phyloP scores from a whole-genome alignment of 2,113 vertebrate genomes.

The Actinemys pallida region DNA sequence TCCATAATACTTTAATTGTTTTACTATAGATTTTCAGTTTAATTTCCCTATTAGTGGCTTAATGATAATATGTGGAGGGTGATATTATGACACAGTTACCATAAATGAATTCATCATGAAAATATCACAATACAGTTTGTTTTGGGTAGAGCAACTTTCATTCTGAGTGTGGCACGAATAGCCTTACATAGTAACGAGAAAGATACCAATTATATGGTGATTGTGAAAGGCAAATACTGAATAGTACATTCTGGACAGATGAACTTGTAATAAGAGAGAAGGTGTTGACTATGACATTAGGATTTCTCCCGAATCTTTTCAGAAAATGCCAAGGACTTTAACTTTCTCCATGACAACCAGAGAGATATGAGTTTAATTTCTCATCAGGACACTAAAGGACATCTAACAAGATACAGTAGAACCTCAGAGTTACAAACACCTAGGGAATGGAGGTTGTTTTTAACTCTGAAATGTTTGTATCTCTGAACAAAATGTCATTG shows the following conservation, averaged over 20 bases:
- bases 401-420: not conserved
- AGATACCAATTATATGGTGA: not conserved
- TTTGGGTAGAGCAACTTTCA: not conserved
- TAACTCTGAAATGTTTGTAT: no score
- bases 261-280: not conserved
- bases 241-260: not conserved
- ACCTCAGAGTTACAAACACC: no score
- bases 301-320: not conserved
- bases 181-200: not conserved
- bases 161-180: not conserved
- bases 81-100: not conserved
- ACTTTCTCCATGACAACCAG: not conserved
- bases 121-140: not conserved
- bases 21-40: not conserved
- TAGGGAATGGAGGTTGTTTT: no score
- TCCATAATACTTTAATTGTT: not conserved
- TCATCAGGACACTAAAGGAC: not conserved
- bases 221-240: not conserved
- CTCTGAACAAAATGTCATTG: no score
- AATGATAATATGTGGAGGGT: not conserved
- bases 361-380: not conserved
- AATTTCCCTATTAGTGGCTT: not conserved
- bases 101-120: not conserved
- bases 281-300: not conserved
- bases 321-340: not conserved